phyloP scores from a whole-genome alignment of 2,888 invertebrate species.

The Troides helena region DNA sequence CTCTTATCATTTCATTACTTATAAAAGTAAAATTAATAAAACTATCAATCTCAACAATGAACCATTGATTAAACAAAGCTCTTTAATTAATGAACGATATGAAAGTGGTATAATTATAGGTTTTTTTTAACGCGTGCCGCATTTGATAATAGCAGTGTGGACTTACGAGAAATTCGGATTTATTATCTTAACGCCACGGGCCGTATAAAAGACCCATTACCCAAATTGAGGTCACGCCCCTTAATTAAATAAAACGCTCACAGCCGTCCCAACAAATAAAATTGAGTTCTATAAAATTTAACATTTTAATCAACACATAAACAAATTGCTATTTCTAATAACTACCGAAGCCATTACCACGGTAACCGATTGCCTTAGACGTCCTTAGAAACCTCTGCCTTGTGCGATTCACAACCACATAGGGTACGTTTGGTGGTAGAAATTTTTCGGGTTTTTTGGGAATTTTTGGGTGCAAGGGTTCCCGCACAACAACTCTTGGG shows the following conservation, averaged over 20 bases:
- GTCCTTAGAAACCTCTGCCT: too few relatives aligned
- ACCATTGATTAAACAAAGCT: neutral
- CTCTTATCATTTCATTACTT: too few relatives aligned
- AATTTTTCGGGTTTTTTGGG: too few relatives aligned
- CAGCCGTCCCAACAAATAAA: conserved; percentile 2
- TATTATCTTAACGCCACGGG: conserved; percentile 21
- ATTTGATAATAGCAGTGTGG: conserved; percentile 1
- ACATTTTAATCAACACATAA: conserved; percentile 1
- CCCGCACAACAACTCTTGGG: too few relatives aligned
- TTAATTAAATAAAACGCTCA: conserved; percentile 23
- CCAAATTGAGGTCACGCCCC: conserved; percentile 26
- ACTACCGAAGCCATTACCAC: too few relatives aligned
- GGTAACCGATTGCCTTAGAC: too few relatives aligned
- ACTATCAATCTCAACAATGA: too few relatives aligned
- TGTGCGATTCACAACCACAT: too few relatives aligned
- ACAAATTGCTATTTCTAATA: neutral
- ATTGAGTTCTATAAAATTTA: conserved; percentile 3
- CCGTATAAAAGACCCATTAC: conserved; percentile 26
- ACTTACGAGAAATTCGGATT: conserved; percentile 12
- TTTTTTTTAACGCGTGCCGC: neutral
- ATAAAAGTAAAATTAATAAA: too few relatives aligned
- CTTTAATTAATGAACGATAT: neutral
- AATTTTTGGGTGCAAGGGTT: too few relatives aligned
- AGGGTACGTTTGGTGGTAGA: too few relatives aligned
- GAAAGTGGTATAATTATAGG: neutral